These are phyloP conservation scores for Sebastes reedi DNA, from an alignment of 2,797 vertebrate genomes.

Conservation along the genomic window DNA sequence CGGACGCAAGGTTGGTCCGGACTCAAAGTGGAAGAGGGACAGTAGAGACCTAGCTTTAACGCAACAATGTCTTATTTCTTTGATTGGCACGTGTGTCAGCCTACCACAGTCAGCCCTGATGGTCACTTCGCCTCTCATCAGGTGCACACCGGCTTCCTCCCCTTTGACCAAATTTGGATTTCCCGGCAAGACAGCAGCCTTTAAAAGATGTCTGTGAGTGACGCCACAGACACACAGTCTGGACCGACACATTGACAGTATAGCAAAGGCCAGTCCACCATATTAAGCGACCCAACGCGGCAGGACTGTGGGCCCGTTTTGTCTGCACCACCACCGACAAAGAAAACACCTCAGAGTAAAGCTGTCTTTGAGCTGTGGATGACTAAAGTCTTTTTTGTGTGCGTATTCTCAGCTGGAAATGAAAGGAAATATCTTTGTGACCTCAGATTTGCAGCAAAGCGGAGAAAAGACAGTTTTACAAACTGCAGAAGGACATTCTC, in stretches of 20 bases:
- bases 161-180: neutral
- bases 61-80: neutral
- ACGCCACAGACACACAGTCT: neutral
- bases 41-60: neutral
- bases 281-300: neutral
- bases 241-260: neutral
- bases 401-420: neutral
- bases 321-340: neutral
- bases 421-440: neutral
- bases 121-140: neutral
- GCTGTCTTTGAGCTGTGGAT: neutral
- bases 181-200: neutral
- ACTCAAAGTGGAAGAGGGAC: neutral
- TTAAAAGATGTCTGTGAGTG: neutral
- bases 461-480: neutral
- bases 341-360: neutral
- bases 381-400: neutral
- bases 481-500: conserved; percentile 24
- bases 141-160: neutral
- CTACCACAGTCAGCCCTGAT: neutral
- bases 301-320: neutral
- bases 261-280: neutral
- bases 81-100: neutral
- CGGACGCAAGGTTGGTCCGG: neutral
- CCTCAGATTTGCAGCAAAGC: neutral